Evolutionary conservation across 2,113 vertebrate species (phyloP).

Genomic region (Taurulus bubalis): DNA sequence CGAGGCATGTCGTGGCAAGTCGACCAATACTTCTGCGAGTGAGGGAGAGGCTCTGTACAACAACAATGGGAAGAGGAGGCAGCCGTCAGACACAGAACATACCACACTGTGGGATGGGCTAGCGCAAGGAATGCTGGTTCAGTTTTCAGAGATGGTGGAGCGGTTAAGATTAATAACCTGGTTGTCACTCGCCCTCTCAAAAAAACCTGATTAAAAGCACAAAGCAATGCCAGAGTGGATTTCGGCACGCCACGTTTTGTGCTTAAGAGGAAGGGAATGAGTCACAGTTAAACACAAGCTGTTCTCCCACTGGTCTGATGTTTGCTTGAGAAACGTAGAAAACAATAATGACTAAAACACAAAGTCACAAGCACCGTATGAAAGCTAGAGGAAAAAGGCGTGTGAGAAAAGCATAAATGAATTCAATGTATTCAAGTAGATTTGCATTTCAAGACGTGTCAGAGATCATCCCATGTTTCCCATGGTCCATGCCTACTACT

Average conservation of each 20-base stretch:
- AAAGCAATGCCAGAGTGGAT: conserved; percentile 45
- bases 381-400: not conserved
- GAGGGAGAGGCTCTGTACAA: conserved; percentile 41
- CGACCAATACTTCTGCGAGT: conserved; percentile 22
- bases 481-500: no score
- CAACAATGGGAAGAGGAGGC: conserved; percentile 50
- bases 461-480: conserved; percentile 11
- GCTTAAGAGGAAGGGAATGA: conserved; percentile 67
- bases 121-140: conserved; percentile 30
- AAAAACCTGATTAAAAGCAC: conserved; percentile 41
- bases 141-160: conserved; percentile 28
- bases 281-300: conserved; percentile 70
- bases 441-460: not conserved
- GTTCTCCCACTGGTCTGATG: conserved; percentile 63
- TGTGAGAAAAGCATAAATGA: not conserved
- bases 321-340: conserved; percentile 38
- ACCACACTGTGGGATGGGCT: conserved; percentile 44
- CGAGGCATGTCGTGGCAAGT: conserved; percentile 62
- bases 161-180: conserved; percentile 26
- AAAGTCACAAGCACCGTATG: not conserved
- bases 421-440: not conserved
- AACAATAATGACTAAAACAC: conserved; percentile 32
- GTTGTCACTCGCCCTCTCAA: not conserved
- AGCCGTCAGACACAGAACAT: conserved; percentile 38
- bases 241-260: conserved; percentile 57